Percentiles rank a stretch among this genome's conserved stretches.
Evolutionary conservation across 2,113 vertebrate species (phyloP).

Genomic region (Pogonocichla stellata): DNA sequence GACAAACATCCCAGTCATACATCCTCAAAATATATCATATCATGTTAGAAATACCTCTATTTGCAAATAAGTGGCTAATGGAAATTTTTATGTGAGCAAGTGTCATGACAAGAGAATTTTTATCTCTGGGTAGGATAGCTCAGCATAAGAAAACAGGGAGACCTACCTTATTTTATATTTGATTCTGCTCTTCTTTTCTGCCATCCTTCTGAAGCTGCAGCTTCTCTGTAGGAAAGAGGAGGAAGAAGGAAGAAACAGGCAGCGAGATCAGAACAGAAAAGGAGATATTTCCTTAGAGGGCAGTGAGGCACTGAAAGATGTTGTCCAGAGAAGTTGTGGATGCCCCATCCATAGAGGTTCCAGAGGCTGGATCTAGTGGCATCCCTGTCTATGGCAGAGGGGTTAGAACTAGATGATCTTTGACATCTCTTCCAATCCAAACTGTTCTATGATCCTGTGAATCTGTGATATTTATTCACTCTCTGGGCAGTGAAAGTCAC

Average conservation of each 20-base stretch:
- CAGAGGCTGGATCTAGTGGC: background rate
- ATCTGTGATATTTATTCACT: background rate
- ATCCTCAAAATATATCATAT: background rate
- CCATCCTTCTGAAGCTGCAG: background rate
- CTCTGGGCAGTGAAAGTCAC: background rate
- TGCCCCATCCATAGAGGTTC: background rate
- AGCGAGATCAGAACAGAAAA: background rate
- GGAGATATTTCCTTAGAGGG: background rate
- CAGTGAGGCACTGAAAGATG: background rate
- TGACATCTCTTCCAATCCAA: background rate
- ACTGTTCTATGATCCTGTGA: background rate
- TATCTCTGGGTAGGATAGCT: background rate
- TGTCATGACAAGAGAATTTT: background rate
- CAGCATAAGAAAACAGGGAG: background rate
- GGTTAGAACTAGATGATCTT: no score
- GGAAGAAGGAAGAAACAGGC: background rate
- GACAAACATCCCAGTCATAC: background rate
- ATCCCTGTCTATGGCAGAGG: background rate
- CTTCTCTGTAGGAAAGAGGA: background rate
- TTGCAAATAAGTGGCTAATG: background rate
- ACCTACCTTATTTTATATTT: background rate
- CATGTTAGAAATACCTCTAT: background rate
- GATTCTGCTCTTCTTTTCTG: background rate
- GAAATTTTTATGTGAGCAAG: background rate
- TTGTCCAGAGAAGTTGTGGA: background rate